A percentile compares a stretch with the other conserved stretches of the same genome.
phyloP scores from a whole-genome alignment of 92 coral and sea anemone genomes.

The Paragorgia papillata region DNA sequence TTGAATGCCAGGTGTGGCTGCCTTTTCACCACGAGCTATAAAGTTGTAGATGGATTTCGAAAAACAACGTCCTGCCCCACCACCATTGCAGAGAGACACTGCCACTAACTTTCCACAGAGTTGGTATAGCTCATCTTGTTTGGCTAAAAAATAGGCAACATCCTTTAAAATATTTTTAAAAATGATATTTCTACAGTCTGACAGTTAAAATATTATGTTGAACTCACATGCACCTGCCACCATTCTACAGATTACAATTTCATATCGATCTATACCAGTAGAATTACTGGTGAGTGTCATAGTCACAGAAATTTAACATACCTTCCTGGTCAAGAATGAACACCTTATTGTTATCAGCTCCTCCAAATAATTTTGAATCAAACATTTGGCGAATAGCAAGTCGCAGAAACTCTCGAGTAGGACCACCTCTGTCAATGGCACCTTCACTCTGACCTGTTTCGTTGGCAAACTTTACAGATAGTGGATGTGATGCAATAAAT shows the following conservation, averaged over 20 bases:
- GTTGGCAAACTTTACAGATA: slow-evolving; percentile 38
- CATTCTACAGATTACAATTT: too few species aligned
- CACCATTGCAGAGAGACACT: slow-evolving; percentile 59
- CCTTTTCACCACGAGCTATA: slow-evolving; percentile 13
- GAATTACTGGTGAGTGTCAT: not conserved
- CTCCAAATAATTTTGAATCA: slow-evolving; percentile 6
- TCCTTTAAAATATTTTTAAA: too few species aligned
- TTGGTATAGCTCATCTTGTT: slow-evolving; percentile 23
- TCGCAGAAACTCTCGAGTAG: slow-evolving; percentile 43
- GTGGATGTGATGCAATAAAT: slow-evolving; percentile 10
- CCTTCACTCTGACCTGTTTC: slow-evolving; percentile 25
- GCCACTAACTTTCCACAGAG: slow-evolving; percentile 54
- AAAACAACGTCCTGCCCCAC: slow-evolving; percentile 51
- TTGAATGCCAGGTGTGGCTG: slow-evolving; percentile 3
- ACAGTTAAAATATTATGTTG: too few species aligned
- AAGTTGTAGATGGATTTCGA: slow-evolving; percentile 45
- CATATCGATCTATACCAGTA: too few species aligned
- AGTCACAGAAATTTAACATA: not conserved
- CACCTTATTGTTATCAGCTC: slow-evolving; percentile 2
- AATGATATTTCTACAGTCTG: too few species aligned
- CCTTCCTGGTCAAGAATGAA: slow-evolving; percentile 26
- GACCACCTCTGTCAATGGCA: slow-evolving; percentile 46
- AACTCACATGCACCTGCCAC: too few species aligned
- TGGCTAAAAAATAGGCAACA: not conserved
- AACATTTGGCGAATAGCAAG: slow-evolving; percentile 27